Evolutionary conservation across 2,797 vertebrate genomes (phyloP).

Genomic region (Melanogrammus aeglefinus): DNA sequence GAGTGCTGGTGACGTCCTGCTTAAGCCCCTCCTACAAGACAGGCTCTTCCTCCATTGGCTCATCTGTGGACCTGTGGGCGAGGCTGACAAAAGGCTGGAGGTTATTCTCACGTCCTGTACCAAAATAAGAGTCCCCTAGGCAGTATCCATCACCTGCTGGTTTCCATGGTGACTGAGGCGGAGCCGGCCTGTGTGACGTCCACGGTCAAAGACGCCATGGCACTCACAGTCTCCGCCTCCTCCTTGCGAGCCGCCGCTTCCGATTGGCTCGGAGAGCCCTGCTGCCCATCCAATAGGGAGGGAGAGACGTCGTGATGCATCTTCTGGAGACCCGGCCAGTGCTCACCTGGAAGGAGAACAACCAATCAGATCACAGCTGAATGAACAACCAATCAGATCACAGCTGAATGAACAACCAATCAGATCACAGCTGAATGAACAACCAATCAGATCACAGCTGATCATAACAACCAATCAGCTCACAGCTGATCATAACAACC

Average conservation of each 20-base stretch:
- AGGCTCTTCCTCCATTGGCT: slow-evolving; percentile 95
- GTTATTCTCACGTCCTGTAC: neutral
- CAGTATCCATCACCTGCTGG: slow-evolving; percentile 63
- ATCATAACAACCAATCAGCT: too few species aligned
- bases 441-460: too few species aligned
- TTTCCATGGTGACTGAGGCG: slow-evolving; percentile 48
- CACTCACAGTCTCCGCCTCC: slow-evolving; percentile 88
- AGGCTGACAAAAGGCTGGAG: neutral
- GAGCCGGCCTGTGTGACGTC: slow-evolving; percentile 77
- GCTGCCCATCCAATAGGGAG: slow-evolving; percentile 76
- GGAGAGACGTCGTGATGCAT: slow-evolving; percentile 73
- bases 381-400: too few species aligned
- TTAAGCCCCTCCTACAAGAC: slow-evolving; percentile 72
- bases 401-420: too few species aligned
- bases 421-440: too few species aligned
- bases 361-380: neutral
- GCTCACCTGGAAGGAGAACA: slow-evolving; percentile 75
- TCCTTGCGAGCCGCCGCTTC: slow-evolving; percentile 64
- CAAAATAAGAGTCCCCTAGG: neutral
- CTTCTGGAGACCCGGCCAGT: slow-evolving; percentile 86
- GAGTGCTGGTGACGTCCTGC: slow-evolving; percentile 32
- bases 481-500: too few species aligned
- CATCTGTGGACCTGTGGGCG: slow-evolving; percentile 79
- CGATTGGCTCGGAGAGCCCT: slow-evolving; percentile 52
- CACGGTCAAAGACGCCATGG: slow-evolving; percentile 91